phyloP scores from a whole-genome alignment of 2,888 invertebrate species.

The Parnassius orleans region DNA sequence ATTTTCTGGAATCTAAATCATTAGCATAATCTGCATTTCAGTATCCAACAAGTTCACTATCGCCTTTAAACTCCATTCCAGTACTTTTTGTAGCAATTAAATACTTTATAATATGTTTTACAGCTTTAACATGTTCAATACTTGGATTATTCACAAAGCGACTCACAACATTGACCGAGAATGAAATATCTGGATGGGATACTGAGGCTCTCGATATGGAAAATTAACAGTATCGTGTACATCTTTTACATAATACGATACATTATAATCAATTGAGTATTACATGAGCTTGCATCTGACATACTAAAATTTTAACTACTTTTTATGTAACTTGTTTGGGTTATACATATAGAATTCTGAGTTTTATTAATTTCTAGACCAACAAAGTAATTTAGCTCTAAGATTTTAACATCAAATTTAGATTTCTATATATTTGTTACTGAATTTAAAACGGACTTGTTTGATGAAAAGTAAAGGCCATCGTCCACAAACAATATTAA shows the following conservation, averaged over 20 bases:
- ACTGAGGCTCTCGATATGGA: slow-evolving; percentile 30
- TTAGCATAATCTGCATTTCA: too few species aligned
- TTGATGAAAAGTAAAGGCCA: background rate
- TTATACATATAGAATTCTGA: slow-evolving; percentile 28
- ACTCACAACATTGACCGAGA: slow-evolving; percentile 26
- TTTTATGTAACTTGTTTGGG: slow-evolving; percentile 33
- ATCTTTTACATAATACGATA: slow-evolving; percentile 22
- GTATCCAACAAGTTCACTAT: too few species aligned
- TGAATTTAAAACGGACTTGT: slow-evolving; percentile 18
- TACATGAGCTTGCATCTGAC: slow-evolving; percentile 29
- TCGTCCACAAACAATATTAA: too few species aligned
- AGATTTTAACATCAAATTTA: slow-evolving; percentile 35
- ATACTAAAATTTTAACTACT: slow-evolving; percentile 37
- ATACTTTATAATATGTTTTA: slow-evolving; percentile 36
- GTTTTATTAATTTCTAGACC: slow-evolving; percentile 15
- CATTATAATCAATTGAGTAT: slow-evolving; percentile 29
- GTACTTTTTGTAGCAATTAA: slow-evolving; percentile 3
- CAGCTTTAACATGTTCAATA: slow-evolving; percentile 31
- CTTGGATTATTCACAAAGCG: slow-evolving; percentile 35
- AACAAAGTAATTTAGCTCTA: slow-evolving; percentile 34
- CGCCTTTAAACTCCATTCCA: too few species aligned
- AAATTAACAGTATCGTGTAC: slow-evolving; percentile 24
- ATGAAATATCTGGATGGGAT: slow-evolving; percentile 29
- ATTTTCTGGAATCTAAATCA: too few species aligned
- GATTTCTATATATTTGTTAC: slow-evolving; percentile 31